Evolutionary conservation across 2,888 invertebrate species (phyloP), one percentile per base, ranked within the genome.

Genomic region (Arrhopalites spinosus): DNA sequence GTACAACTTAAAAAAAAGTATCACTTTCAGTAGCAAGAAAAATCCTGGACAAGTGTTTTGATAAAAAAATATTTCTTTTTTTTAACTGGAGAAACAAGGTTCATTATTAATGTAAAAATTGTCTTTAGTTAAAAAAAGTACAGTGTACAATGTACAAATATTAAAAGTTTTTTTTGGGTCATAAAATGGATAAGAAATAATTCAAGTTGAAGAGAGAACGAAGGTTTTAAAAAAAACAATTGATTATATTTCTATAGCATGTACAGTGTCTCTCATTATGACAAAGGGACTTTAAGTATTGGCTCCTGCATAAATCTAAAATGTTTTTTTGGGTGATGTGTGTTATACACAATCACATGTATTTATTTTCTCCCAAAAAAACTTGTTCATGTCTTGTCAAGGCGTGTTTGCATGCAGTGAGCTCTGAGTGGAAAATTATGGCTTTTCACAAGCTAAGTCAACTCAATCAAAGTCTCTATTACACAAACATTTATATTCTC

Each of bases 371-470:
- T 50, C 50, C 15, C 50, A 5, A 50, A n/a, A n/a, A 15, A 15
- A 15, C n/a, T 50, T 50, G 50, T n/a, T n/a, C 15, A 50, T 50
- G 50, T n/a, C 15, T 50, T 15, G 17, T 50, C 50, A 15, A 15
- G 8, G 25, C 25, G 25, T 59, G 59, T 27, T 36, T 27, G 59
- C 27, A 59, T 59, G 59, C 25, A 59, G 25, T 59, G 13, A 27
- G 7, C 27, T 17, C 64, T 72, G 72, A 72, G 72, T 72, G 72
- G 72, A 63, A 72, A 72, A 72, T 72, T 72, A 72, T 63, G 36
- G 63, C 61, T 61, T 63, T 63, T 27, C 72, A 72, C 13, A 43
- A 36, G 23, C 63, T 59, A 45, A 72, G 72, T 72, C 63, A 72
- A 72, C 72, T 72, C 72, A 72, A 72, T 72, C 72, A 72, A 72